phyloP scores from a whole-genome alignment of 2,113 vertebrate genomes.

The Lonchura striata region DNA sequence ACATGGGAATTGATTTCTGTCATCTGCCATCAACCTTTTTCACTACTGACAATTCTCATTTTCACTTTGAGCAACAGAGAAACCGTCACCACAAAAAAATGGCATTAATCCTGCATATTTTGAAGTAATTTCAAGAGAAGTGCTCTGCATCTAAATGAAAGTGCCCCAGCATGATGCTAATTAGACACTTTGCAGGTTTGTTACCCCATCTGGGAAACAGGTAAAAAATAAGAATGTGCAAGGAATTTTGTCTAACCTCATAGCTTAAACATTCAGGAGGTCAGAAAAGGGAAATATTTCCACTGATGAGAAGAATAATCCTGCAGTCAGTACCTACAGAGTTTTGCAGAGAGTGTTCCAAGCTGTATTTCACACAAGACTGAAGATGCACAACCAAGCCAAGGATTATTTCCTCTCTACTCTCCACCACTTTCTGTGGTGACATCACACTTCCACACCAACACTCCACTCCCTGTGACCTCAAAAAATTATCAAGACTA shows the following conservation, averaged over 20 bases:
- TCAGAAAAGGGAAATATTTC: background rate
- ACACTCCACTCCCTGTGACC: background rate
- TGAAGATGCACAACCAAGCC: background rate
- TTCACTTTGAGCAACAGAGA: constrained; percentile 45
- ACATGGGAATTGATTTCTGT: constrained; percentile 57
- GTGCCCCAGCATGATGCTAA: constrained; percentile 52
- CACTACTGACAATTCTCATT: constrained; percentile 50
- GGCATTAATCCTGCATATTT: constrained; percentile 60
- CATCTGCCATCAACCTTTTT: constrained; percentile 16
- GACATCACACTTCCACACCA: background rate
- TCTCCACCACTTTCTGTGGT: background rate
- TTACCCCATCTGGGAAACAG: constrained; percentile 7
- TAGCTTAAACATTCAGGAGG: background rate
- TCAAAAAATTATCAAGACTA: background rate
- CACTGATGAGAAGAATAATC: background rate
- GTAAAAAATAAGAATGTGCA: background rate
- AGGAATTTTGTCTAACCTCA: constrained; percentile 14
- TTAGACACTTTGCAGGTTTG: constrained; percentile 34
- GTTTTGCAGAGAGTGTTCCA: background rate
- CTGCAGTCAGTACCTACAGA: background rate
- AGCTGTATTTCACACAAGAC: accelerated
- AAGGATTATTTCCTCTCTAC: background rate
- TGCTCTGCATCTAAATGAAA: constrained; percentile 58
- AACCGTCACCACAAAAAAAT: background rate
- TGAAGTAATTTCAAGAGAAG: constrained; percentile 20